A percentile compares a stretch with the other conserved stretches of the same genome.
These are phyloP conservation scores for Eudyptes chrysolophus DNA, from an alignment of 2,113 vertebrate genomes.

Conservation along the genomic window DNA sequence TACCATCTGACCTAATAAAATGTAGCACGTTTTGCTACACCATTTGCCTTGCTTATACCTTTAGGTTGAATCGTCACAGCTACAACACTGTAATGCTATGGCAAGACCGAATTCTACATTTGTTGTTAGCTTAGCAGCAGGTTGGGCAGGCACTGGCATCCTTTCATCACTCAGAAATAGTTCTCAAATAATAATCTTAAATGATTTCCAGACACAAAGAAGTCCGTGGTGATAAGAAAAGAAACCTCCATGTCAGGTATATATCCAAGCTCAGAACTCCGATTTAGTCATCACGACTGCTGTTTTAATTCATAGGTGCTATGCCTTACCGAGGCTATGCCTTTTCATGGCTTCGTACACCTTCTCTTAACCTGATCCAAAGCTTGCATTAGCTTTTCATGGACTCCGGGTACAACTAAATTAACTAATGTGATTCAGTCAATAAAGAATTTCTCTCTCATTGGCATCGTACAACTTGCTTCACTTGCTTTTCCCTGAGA, in stretches of 20 bases:
- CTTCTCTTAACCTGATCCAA: neutral
- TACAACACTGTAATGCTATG: neutral
- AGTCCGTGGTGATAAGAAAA: neutral
- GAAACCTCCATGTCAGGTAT: neutral
- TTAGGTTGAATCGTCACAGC: neutral
- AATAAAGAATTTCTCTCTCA: neutral
- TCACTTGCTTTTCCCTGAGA: neutral
- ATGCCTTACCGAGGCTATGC: neutral
- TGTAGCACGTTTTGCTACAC: neutral
- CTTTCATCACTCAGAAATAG: neutral
- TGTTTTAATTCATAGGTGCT: neutral
- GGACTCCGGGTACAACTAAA: neutral
- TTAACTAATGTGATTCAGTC: neutral
- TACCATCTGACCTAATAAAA: neutral
- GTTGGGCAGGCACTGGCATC: neutral
- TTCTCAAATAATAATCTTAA: neutral
- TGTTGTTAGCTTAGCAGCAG: neutral
- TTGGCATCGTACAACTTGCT: neutral
- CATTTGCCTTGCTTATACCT: neutral
- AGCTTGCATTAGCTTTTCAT: neutral
- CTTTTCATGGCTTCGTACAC: neutral
- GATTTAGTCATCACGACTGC: neutral
- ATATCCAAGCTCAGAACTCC: neutral
- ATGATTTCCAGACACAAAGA: neutral
- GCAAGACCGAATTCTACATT: neutral